Evolutionary conservation across 2,888 invertebrate genomes (phyloP).

Genomic region (Lasius platythorax): DNA sequence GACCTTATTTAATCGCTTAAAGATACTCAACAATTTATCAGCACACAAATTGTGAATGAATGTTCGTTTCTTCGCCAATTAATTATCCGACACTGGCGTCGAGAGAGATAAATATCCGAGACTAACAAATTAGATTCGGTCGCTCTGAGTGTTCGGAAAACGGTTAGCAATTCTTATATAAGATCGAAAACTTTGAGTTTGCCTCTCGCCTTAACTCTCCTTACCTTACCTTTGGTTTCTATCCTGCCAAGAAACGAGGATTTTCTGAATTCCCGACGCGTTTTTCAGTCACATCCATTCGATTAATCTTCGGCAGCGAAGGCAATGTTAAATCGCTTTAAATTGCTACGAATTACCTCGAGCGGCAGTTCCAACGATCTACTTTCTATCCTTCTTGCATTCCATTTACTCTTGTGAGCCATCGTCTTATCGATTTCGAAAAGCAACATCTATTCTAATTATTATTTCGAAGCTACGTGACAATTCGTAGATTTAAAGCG

Average conservation of each 20-base stretch:
- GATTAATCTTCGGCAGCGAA: conserved; percentile 65
- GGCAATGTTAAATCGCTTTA: conserved; percentile 67
- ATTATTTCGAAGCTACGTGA: conserved; percentile 62
- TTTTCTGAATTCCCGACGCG: conserved; percentile 56
- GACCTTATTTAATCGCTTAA: not conserved
- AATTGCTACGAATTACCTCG: conserved; percentile 72
- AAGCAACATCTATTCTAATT: conserved; percentile 67
- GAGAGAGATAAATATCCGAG: conserved; percentile 39
- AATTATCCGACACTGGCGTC: conserved; percentile 23
- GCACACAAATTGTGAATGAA: not conserved
- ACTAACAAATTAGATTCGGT: conserved; percentile 40
- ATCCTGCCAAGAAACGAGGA: conserved; percentile 21
- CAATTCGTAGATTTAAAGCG: conserved; percentile 50
- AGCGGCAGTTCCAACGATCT: conserved; percentile 31
- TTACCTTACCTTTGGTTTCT: conserved; percentile 28
- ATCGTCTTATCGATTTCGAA: conserved; percentile 57
- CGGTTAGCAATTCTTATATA: conserved; percentile 13
- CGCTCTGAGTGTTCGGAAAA: conserved; percentile 24
- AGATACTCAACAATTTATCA: not conserved
- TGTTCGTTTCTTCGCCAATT: conserved; percentile 27
- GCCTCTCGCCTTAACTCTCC: not conserved
- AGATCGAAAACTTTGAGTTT: conserved; percentile 40
- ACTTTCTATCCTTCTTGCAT: conserved; percentile 24
- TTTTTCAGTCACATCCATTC: conserved; percentile 67
- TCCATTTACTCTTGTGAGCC: conserved; percentile 23